phyloP scores from a whole-genome alignment of 2,113 vertebrate genomes.

The Menura novaehollandiae region DNA sequence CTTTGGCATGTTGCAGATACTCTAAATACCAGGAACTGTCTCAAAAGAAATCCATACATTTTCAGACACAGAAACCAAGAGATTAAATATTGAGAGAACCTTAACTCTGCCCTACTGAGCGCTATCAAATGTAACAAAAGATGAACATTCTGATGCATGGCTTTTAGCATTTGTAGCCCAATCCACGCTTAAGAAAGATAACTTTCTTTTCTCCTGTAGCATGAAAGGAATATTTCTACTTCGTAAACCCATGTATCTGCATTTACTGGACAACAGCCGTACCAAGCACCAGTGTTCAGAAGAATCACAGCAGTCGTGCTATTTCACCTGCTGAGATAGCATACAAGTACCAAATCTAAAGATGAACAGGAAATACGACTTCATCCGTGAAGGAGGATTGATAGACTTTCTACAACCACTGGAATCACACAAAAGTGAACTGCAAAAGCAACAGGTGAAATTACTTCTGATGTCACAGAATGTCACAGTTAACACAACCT shows the following conservation, averaged over 20 bases:
- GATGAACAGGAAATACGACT: not conserved
- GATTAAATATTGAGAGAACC: not conserved
- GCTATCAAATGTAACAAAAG: not conserved
- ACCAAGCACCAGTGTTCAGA: not conserved
- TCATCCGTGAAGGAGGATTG: not conserved
- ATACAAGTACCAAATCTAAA: not conserved
- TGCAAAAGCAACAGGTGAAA: not conserved
- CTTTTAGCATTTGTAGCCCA: not conserved
- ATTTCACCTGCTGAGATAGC: not conserved
- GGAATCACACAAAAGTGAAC: not conserved
- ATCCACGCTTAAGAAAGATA: not conserved
- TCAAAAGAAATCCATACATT: not conserved
- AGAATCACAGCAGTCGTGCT: not conserved
- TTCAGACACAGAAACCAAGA: not conserved
- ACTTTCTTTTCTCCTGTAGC: not conserved
- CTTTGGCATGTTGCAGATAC: not conserved
- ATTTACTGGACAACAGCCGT: not conserved
- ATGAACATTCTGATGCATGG: not conserved
- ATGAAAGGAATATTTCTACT: not conserved
- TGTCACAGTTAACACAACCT: not conserved
- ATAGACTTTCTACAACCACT: not conserved
- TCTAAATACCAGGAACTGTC: not conserved
- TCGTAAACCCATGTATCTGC: not conserved
- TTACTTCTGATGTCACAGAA: not conserved
- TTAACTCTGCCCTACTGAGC: not conserved